phyloP scores from a whole-genome alignment of 2,113 vertebrate species.

The Bombycilla garrulus region DNA sequence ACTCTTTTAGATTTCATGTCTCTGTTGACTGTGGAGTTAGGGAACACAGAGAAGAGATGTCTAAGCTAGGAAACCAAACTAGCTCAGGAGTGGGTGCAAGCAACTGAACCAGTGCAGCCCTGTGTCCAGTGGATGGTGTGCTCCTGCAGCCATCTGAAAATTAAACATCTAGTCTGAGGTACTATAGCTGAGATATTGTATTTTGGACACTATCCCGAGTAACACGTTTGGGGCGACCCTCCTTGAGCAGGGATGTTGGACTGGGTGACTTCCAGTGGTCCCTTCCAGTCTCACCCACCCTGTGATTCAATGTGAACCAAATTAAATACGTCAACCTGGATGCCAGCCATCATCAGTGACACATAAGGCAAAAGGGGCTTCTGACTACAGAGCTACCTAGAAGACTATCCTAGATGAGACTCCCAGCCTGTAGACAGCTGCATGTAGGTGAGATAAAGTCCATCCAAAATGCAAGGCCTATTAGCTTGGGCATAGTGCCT shows the following conservation, averaged over 20 bases:
- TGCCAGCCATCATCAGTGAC: background rate
- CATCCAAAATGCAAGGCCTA: background rate
- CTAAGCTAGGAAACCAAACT: background rate
- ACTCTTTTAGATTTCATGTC: background rate
- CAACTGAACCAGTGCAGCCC: background rate
- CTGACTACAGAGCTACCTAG: background rate
- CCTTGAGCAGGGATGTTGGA: background rate
- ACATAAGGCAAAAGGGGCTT: background rate
- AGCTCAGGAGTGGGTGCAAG: background rate
- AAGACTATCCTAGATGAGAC: background rate
- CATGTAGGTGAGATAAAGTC: background rate
- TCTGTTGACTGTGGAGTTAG: background rate
- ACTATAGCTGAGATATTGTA: background rate
- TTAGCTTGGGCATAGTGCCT: background rate
- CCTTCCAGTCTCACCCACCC: background rate
- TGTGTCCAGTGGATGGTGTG: background rate
- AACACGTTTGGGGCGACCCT: rapidly evolving
- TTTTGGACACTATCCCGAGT: background rate
- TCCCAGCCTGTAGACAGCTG: background rate
- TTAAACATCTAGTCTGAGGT: background rate
- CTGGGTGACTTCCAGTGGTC: background rate
- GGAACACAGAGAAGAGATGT: background rate
- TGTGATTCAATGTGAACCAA: background rate
- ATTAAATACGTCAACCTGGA: background rate
- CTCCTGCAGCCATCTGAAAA: background rate